A percentile compares a stretch with the other conserved stretches of the same genome.
phyloP scores from a whole-genome alignment of 2,888 invertebrate species.

The Ormyrus rosae region DNA sequence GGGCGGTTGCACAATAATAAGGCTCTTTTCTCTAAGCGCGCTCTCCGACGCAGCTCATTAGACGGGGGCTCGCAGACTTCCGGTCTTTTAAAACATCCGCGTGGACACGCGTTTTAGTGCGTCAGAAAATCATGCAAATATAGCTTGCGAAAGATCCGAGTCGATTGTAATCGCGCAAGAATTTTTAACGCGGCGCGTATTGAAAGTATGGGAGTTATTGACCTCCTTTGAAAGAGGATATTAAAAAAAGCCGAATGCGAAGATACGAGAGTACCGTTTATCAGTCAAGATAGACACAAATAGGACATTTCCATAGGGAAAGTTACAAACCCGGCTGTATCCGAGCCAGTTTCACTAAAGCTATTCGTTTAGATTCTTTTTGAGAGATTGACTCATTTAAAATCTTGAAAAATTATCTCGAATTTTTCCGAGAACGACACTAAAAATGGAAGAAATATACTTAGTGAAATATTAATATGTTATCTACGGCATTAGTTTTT shows the following conservation, averaged over 20 bases:
- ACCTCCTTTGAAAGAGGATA: background rate
- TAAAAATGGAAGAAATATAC: no score
- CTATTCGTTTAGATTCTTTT: background rate
- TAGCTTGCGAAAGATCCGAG: no score
- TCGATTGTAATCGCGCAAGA: no score
- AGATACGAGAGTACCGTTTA: constrained; percentile 24
- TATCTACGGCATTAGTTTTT: background rate
- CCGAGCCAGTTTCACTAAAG: background rate
- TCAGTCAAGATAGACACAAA: constrained; percentile 26
- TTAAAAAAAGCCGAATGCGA: background rate
- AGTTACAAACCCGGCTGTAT: background rate
- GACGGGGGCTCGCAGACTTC: no score
- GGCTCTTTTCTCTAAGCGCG: background rate
- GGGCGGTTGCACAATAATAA: constrained; percentile 3
- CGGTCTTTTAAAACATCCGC: no score
- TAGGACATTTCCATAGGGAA: constrained; percentile 31
- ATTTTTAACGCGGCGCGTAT: no score
- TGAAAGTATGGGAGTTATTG: background rate
- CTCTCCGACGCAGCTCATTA: no score
- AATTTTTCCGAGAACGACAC: no score
- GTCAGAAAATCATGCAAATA: no score
- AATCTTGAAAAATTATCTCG: no score
- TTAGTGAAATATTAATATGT: background rate
- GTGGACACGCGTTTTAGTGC: no score
- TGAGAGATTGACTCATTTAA: background rate